These are phyloP conservation scores for Morpho achilles DNA, from an alignment of 2,888 invertebrate genomes.

Conservation along the genomic window DNA sequence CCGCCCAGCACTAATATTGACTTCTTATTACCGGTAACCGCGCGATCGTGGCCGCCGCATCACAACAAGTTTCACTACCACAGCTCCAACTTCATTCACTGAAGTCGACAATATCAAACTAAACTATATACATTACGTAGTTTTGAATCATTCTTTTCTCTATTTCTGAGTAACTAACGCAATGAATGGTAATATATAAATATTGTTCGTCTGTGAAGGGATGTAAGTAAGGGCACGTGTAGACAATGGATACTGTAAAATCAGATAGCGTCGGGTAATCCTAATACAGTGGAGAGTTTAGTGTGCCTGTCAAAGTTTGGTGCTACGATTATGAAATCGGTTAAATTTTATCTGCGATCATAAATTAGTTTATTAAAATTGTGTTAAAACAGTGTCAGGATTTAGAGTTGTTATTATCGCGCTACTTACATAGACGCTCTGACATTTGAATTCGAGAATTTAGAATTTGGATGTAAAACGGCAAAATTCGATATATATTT, in stretches of 20 bases:
- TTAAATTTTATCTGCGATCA: conserved; percentile 14
- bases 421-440: too few species aligned
- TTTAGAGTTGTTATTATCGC: too few species aligned
- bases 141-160: too few species aligned
- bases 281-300: conserved; percentile 44
- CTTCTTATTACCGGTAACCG: conserved; percentile 48
- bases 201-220: neutral
- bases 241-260: conserved; percentile 27
- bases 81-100: neutral
- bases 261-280: conserved; percentile 37
- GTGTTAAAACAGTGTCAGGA: too few species aligned
- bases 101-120: neutral
- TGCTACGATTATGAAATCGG: conserved; percentile 24
- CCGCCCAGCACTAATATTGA: conserved; percentile 56
- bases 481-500: too few species aligned
- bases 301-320: conserved; percentile 27
- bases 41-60: conserved; percentile 30
- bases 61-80: conserved; percentile 22
- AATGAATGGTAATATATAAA: conserved; percentile 16
- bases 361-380: neutral
- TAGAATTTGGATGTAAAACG: too few species aligned
- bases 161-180: neutral
- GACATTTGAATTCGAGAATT: too few species aligned
- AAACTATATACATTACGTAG: conserved; percentile 12
- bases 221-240: conserved; percentile 6